Evolutionary conservation across 2,113 vertebrate species (phyloP).

Genomic region (Neomonachus schauinslandi): DNA sequence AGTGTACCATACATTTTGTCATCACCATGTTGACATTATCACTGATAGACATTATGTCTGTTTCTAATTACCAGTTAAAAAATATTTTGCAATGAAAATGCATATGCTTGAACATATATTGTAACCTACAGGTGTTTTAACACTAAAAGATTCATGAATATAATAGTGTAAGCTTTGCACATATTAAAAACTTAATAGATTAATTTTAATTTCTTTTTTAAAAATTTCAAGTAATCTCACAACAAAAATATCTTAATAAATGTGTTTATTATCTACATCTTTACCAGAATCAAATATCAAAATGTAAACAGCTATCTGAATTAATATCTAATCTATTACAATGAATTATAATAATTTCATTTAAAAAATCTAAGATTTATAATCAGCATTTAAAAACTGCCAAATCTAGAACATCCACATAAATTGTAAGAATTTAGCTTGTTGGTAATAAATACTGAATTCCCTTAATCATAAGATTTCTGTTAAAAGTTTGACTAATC

Average conservation of each 20-base stretch:
- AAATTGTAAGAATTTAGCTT: not conserved
- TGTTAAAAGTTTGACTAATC: not conserved
- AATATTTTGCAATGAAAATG: not conserved
- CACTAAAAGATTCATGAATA: not conserved
- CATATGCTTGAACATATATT: not conserved
- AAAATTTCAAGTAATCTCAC: not conserved
- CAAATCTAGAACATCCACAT: not conserved
- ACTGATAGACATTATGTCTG: not conserved
- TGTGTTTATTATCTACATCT: not conserved
- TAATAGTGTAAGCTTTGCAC: not conserved
- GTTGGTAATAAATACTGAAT: not conserved
- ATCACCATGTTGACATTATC: not conserved
- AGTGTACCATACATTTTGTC: not conserved
- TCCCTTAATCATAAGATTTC: not conserved
- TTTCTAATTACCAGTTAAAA: not conserved
- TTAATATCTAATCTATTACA: not conserved
- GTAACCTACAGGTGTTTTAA: not conserved
- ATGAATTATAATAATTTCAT: not conserved
- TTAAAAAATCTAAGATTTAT: not conserved
- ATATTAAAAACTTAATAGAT: not conserved
- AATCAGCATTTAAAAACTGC: not conserved
- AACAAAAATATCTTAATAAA: not conserved
- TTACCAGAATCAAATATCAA: not conserved
- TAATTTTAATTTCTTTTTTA: not conserved
- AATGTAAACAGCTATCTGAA: not conserved